Evolutionary conservation across 2,888 invertebrate genomes (phyloP).

Genomic region (Flabesymbios commensalis): DNA sequence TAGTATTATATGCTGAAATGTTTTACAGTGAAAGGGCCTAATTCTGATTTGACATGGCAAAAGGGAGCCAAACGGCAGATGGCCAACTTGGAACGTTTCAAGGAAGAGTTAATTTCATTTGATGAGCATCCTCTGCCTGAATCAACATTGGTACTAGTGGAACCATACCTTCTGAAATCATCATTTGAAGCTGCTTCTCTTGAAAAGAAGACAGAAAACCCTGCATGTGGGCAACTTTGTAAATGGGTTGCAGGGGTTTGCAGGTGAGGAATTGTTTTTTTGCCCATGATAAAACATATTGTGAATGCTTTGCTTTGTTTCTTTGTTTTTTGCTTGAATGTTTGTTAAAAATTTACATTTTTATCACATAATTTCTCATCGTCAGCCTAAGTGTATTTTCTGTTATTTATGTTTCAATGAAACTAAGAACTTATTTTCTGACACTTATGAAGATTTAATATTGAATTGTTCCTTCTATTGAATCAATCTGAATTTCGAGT

Average conservation of each 20-base stretch:
- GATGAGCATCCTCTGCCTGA: slow-evolving; percentile 59
- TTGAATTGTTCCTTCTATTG: too few relatives aligned
- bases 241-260: slow-evolving; percentile 60
- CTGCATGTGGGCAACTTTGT: slow-evolving; percentile 58
- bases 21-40: too few relatives aligned
- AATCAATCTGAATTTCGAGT: too few relatives aligned
- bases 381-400: too few relatives aligned
- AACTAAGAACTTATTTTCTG: too few relatives aligned
- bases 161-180: slow-evolving; percentile 58
- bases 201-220: slow-evolving; percentile 50
- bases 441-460: too few relatives aligned
- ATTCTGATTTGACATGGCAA: slow-evolving; percentile 61
- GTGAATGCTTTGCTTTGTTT: background rate
- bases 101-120: slow-evolving; percentile 60
- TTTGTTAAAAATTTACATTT: too few relatives aligned
- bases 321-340: too few relatives aligned
- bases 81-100: slow-evolving; percentile 61
- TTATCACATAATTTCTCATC: too few relatives aligned
- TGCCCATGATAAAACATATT: background rate
- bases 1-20: too few relatives aligned
- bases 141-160: slow-evolving; percentile 54
- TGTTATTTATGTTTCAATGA: too few relatives aligned
- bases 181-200: slow-evolving; percentile 54
- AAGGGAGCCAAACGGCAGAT: slow-evolving; percentile 61
- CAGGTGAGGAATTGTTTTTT: too few relatives aligned